These are phyloP conservation scores for Chironomus tentans DNA, from an alignment of 2,888 invertebrate species.

Conservation along the genomic window DNA sequence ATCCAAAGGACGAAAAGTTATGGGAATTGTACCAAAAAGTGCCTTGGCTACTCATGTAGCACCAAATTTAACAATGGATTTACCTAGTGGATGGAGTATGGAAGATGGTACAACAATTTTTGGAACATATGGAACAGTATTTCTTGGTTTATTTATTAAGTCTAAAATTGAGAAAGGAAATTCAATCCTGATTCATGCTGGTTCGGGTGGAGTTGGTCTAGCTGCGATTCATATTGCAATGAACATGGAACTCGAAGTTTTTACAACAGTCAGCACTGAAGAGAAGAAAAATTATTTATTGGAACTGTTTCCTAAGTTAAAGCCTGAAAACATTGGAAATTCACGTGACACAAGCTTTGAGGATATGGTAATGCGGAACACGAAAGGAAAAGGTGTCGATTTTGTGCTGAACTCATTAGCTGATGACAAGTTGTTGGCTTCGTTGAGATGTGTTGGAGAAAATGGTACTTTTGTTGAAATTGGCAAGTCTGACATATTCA, in stretches of 20 bases:
- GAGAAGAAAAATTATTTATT: slow-evolving; percentile 51
- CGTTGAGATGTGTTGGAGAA: slow-evolving; percentile 46
- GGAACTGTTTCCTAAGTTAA: slow-evolving; percentile 35
- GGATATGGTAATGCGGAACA: slow-evolving; percentile 61
- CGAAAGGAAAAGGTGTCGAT: slow-evolving; percentile 73
- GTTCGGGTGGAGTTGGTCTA: slow-evolving; percentile 57
- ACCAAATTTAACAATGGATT: slow-evolving; percentile 59
- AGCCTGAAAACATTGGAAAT: slow-evolving; percentile 63
- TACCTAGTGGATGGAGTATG: slow-evolving; percentile 56
- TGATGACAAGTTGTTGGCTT: slow-evolving; percentile 68
- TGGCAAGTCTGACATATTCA: slow-evolving; percentile 65
- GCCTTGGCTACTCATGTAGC: slow-evolving; percentile 49
- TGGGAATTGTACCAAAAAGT: slow-evolving; percentile 50
- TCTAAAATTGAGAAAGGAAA: slow-evolving; percentile 40
- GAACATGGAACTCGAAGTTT: slow-evolving; percentile 51
- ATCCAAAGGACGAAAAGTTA: slow-evolving; percentile 50
- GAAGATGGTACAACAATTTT: slow-evolving; percentile 63
- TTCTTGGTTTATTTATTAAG: slow-evolving; percentile 39
- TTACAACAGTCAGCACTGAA: slow-evolving; percentile 53
- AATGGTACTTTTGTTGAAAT: slow-evolving; percentile 67
- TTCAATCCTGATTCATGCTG: slow-evolving; percentile 39
- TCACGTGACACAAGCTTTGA: slow-evolving; percentile 74
- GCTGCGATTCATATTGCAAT: slow-evolving; percentile 56
- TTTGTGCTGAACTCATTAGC: slow-evolving; percentile 75
- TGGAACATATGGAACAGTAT: slow-evolving; percentile 55